phyloP scores from a whole-genome alignment of 2,888 invertebrate genomes.

The Drosophila testacea region DNA sequence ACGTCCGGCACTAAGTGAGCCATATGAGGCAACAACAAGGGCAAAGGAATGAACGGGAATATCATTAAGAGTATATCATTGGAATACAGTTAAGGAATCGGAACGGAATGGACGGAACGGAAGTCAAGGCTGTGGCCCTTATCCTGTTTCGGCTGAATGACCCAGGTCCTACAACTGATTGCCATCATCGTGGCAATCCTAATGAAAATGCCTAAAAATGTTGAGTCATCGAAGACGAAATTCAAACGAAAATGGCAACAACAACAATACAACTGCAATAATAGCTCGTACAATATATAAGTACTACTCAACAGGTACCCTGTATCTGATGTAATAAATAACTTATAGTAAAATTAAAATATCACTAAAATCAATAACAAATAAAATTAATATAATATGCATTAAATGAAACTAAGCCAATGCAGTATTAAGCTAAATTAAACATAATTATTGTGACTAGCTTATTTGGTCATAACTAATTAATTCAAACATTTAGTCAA shows the following conservation, averaged over 20 bases:
- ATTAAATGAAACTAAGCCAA: too few relatives aligned
- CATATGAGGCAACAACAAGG: slow-evolving; percentile 27
- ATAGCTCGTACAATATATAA: neutral
- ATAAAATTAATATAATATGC: too few relatives aligned
- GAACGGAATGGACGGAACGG: slow-evolving; percentile 32
- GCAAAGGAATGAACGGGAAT: slow-evolving; percentile 34
- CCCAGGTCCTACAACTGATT: slow-evolving; percentile 62
- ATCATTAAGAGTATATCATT: slow-evolving; percentile 55
- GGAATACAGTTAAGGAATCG: slow-evolving; percentile 45
- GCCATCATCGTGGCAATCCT: slow-evolving; percentile 64
- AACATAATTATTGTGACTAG: too few relatives aligned
- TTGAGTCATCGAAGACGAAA: slow-evolving; percentile 64
- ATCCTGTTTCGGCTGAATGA: slow-evolving; percentile 68
- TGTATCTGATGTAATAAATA: neutral
- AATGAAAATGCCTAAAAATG: slow-evolving; percentile 73
- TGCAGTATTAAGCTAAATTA: too few relatives aligned
- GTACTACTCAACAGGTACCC: slow-evolving; percentile 11
- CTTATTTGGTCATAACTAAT: too few relatives aligned
- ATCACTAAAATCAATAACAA: too few relatives aligned
- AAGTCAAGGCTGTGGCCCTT: slow-evolving; percentile 60
- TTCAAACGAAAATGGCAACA: slow-evolving; percentile 29
- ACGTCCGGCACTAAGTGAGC: slow-evolving; percentile 62
- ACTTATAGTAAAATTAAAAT: too few relatives aligned
- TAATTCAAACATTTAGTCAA: too few relatives aligned
- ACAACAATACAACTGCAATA: slow-evolving; percentile 7